A percentile compares a stretch with the other conserved stretches of the same genome.
Conservation (phyloP, 2,797 vertebrate species). For the Naso thynnoides region DNA sequence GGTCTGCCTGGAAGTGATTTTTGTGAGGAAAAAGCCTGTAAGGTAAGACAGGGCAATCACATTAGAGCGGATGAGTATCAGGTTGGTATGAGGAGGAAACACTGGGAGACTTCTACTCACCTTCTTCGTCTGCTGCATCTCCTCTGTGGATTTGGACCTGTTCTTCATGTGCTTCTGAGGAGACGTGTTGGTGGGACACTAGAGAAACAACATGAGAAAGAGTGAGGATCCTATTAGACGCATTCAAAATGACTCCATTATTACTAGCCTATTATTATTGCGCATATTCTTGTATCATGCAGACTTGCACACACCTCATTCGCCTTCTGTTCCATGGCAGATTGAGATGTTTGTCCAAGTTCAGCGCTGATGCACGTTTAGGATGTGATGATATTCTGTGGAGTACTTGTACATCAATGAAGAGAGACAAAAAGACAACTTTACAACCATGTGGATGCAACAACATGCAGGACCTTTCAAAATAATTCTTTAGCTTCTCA, state of each 20-base stretch:
- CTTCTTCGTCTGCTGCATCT: constrained; percentile 88
- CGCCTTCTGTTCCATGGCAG: constrained; percentile 83
- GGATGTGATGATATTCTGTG: constrained; percentile 22
- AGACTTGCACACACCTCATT: constrained; percentile 61
- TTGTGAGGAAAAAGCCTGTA: constrained; percentile 87
- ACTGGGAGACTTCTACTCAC: constrained; percentile 59
- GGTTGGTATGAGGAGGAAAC: neutral
- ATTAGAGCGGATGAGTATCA: neutral
- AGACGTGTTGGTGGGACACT: constrained; percentile 82
- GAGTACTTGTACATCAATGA: constrained; percentile 7
- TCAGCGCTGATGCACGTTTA: constrained; percentile 20
- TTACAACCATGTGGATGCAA: neutral
- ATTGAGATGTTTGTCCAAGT: constrained; percentile 5
- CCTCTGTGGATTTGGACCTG: constrained; percentile 89
- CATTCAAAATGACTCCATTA: neutral
- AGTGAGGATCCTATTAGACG: constrained; percentile 18
- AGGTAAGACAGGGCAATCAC: constrained; percentile 10
- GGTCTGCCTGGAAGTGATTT: constrained; percentile 88
- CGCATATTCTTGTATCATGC: neutral
- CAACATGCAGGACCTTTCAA: neutral
- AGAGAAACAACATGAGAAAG: constrained; percentile 1
- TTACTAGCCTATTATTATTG: neutral
- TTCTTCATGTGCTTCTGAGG: constrained; percentile 89
- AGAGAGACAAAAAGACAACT: constrained; percentile 1
- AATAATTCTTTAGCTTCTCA: neutral